Base-by-base conservation (phyloP, 2,113 vertebrate genomes). In the Struthio camelus region DNA sequence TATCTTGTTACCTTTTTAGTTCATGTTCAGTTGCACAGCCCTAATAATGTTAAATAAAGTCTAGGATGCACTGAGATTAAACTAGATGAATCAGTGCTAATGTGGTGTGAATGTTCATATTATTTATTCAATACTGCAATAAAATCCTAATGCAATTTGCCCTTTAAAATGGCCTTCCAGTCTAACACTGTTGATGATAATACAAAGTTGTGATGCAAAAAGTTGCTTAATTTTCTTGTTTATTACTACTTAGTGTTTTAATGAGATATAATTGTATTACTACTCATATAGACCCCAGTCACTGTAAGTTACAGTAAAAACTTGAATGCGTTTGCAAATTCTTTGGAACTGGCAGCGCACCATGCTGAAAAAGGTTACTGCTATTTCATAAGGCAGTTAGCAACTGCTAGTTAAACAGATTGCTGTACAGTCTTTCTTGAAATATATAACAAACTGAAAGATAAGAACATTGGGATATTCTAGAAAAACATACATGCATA, bases 91-190 rank as follows among this genome's bases (percentile, higher is more conserved):
- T 76, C 46, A 23, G 36, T 51, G 23, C 36, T 92, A 81, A 80
- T 92, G 42, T 36, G 19, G 6, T 80, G 87, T 70, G 66, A 95
- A 91, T 92, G 87, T 85, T 36, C 54, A 58, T 87, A 22, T 84
- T 95, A 66, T 88, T 95, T 91, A 80, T 91, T 96, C 80, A 92
- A 61, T 22, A 19, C 28, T 69, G 24, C 65, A 92, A 51, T 83
- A n/a, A 85, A 95, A 85, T 46, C 69, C 56, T 82, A 71, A 72
- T 86, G 84, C 72, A 87, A 71, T 90, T 91, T 94, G 38, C 80
- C 87, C 72, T 95, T 95, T 79, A 56, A 86, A 92, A 90, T 70
- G 50, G 34, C 53, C 89, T 91, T 75, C 36, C 58, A 91, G 59
- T 61, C 22, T 67, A 81, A 65, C n/a, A 36, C 2, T 81, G 22